Evolutionary conservation across 2,797 vertebrate species (phyloP).

Genomic region (Toxotes lorentzi): DNA sequence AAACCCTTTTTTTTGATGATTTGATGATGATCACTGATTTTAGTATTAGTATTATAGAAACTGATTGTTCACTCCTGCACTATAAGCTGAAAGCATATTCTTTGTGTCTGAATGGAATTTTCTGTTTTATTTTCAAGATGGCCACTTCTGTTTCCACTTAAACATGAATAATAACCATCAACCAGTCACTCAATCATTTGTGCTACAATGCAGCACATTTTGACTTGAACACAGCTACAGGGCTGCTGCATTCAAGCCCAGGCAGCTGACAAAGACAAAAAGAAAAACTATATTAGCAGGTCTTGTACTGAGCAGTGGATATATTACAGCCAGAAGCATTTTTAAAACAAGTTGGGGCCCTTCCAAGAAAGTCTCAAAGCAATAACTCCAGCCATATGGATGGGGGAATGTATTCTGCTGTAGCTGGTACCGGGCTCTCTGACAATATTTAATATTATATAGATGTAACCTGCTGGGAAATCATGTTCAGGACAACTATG

Average conservation of each 20-base stretch:
- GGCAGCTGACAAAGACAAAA: conserved; percentile 1
- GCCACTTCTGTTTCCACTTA: background rate
- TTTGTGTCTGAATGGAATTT: background rate
- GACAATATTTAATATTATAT: conserved; percentile 65
- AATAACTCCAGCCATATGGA: conserved; percentile 70
- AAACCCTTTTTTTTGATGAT: too few relatives aligned
- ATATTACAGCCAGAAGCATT: conserved; percentile 66
- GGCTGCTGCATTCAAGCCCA: conserved; percentile 38
- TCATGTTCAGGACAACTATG: conserved; percentile 43
- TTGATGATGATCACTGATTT: too few relatives aligned
- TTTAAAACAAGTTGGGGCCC: conserved; percentile 66
- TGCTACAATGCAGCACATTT: background rate
- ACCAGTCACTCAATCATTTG: background rate
- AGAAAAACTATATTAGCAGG: conserved; percentile 45
- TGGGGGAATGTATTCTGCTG: conserved; percentile 43
- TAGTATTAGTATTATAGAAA: too few relatives aligned
- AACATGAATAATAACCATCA: conserved; percentile 3
- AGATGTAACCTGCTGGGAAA: conserved; percentile 71
- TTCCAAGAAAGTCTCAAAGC: conserved; percentile 73
- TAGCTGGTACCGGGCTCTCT: conserved; percentile 34
- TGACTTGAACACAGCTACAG: background rate
- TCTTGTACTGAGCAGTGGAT: conserved; percentile 60
- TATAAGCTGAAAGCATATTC: background rate
- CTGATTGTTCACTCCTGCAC: background rate
- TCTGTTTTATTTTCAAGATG: background rate